A percentile compares a stretch with the other conserved stretches of the same genome.
Evolutionary conservation across 2,113 vertebrate genomes (phyloP).

Genomic region (Dasypus novemcinctus): DNA sequence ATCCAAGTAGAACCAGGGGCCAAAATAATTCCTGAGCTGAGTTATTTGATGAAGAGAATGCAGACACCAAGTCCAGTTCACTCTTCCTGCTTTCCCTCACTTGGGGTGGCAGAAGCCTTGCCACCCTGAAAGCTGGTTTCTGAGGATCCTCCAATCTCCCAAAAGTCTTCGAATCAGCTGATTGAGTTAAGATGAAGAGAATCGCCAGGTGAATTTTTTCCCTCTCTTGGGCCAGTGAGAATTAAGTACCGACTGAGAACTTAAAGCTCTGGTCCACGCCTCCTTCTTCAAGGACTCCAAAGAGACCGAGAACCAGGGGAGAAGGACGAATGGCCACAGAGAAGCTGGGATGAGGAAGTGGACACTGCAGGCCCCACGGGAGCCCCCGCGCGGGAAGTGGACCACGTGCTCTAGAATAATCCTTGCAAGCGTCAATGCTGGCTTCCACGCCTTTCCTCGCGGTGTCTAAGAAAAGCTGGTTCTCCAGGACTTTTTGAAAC

Average conservation of each 20-base stretch:
- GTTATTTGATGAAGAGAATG: constrained; percentile 25
- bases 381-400: background rate
- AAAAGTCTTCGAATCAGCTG: background rate
- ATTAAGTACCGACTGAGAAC: constrained; percentile 39
- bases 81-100: background rate
- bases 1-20: background rate
- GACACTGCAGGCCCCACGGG: background rate
- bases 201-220: background rate
- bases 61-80: constrained; percentile 30
- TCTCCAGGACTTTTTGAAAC: background rate
- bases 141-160: background rate
- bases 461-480: background rate
- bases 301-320: background rate
- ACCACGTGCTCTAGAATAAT: background rate
- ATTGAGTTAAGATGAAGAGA: constrained; percentile 30
- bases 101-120: background rate
- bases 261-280: background rate
- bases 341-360: background rate
- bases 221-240: background rate
- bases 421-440: background rate
- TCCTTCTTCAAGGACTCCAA: background rate
- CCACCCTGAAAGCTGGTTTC: background rate
- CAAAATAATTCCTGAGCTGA: constrained; percentile 9
- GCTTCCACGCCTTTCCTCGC: background rate
- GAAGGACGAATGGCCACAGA: background rate